Evolutionary conservation across 2,888 invertebrate species (phyloP).

Genomic region (Andricus curvator): DNA sequence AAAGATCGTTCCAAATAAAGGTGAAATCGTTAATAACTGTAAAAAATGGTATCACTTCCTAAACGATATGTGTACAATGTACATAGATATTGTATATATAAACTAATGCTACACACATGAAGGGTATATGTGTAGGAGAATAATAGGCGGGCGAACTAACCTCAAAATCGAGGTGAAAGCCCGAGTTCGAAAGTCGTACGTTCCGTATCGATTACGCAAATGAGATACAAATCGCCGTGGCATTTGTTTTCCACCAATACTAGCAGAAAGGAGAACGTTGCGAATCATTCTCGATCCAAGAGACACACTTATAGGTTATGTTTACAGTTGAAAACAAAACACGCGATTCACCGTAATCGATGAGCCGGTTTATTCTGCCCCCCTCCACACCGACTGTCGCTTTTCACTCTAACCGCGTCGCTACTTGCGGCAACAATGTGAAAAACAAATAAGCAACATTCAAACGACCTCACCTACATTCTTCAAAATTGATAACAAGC

Average conservation of each 20-base stretch:
- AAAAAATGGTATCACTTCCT: too few species aligned
- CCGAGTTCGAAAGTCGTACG: constrained; percentile 19
- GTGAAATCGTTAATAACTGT: too few species aligned
- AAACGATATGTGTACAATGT: too few species aligned
- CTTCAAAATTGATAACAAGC: not conserved
- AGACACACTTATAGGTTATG: constrained; percentile 14
- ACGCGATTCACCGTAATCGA: constrained; percentile 28
- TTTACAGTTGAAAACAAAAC: constrained; percentile 33
- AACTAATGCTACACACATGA: not conserved
- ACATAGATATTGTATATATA: too few species aligned
- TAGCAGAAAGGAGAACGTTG: not conserved
- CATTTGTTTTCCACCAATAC: constrained; percentile 5
- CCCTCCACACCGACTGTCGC: not conserved
- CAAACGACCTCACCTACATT: not conserved
- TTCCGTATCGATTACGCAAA: constrained; percentile 30
- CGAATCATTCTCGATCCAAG: constrained; percentile 2
- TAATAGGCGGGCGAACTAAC: constrained; percentile 2
- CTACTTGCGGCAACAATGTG: not conserved
- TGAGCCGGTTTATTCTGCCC: not conserved
- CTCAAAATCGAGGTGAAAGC: constrained; percentile 30
- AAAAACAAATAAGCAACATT: not conserved
- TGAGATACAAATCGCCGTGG: constrained; percentile 14
- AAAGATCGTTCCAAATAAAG: too few species aligned
- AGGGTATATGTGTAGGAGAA: not conserved
- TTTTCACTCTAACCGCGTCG: not conserved